A percentile compares a stretch with the other conserved stretches of the same genome.
Conservation (phyloP, 2,888 invertebrate genomes). For the Bombyx huttoni region DNA sequence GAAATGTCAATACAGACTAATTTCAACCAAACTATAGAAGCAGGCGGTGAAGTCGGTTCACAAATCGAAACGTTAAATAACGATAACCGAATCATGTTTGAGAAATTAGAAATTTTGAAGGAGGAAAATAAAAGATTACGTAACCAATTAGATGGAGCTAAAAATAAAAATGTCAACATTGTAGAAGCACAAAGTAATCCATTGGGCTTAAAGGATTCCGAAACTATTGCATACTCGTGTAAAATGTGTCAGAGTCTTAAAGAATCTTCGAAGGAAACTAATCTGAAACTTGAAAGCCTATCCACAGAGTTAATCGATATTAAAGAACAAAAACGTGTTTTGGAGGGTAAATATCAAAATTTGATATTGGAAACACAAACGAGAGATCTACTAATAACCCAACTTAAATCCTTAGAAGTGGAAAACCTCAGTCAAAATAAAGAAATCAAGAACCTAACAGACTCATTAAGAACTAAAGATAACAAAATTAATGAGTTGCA, state of each 20-base stretch:
- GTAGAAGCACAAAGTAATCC: slow-evolving; percentile 1
- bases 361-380: slow-evolving; percentile 34
- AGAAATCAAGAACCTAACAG: slow-evolving; percentile 29
- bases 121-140: slow-evolving; percentile 34
- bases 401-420: slow-evolving; percentile 33
- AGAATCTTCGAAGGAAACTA: slow-evolving; percentile 9
- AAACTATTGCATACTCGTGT: slow-evolving; percentile 7
- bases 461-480: slow-evolving; percentile 21
- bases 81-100: slow-evolving; percentile 20
- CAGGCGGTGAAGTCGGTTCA: slow-evolving; percentile 12
- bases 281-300: slow-evolving; percentile 21
- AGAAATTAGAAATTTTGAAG: slow-evolving; percentile 25
- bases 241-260: slow-evolving; percentile 15
- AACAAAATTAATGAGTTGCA: slow-evolving; percentile 44
- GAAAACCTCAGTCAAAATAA: slow-evolving; percentile 25
- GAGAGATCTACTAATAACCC: slow-evolving; percentile 30
- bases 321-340: slow-evolving; percentile 25
- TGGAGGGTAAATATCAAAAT: slow-evolving; percentile 37
- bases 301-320: slow-evolving; percentile 21
- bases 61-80: slow-evolving; percentile 20
- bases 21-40: slow-evolving; percentile 16
- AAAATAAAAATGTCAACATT: slow-evolving; percentile 1
- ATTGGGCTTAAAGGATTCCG: neutral
- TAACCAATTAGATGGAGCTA: slow-evolving; percentile 15
- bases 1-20: slow-evolving; percentile 37